A percentile compares a stretch with the other conserved stretches of the same genome.
Conservation (phyloP, 1,140 invertebrate species). For the Trichogramma pretiosum region DNA sequence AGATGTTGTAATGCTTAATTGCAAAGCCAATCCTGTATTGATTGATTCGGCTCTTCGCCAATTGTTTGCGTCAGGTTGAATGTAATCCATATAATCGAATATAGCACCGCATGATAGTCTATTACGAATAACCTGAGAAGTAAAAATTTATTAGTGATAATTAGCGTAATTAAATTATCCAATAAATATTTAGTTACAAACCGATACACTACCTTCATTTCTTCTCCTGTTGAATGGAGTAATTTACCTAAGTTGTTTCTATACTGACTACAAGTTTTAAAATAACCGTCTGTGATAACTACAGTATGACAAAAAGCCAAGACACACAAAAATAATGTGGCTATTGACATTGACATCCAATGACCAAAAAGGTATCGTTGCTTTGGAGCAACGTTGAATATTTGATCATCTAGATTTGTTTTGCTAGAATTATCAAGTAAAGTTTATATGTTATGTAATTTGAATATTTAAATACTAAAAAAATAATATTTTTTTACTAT, state of each 20-base stretch:
- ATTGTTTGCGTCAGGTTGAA: slow-evolving; percentile 52
- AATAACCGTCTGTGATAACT: slow-evolving; percentile 57
- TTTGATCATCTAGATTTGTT: slow-evolving; percentile 47
- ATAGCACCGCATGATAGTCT: slow-evolving; percentile 57
- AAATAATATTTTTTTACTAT: slow-evolving; percentile 15
- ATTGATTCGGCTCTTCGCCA: slow-evolving; percentile 51
- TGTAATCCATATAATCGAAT: slow-evolving; percentile 66
- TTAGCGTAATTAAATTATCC: not conserved
- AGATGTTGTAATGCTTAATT: slow-evolving; percentile 48
- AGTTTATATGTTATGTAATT: no score
- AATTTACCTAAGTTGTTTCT: slow-evolving; percentile 47
- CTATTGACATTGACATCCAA: slow-evolving; percentile 51
- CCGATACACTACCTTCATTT: slow-evolving; percentile 29
- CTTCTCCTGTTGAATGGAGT: slow-evolving; percentile 37
- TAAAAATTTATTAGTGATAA: slow-evolving; percentile 9
- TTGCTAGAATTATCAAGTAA: no score
- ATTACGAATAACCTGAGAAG: slow-evolving; percentile 50
- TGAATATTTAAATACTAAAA: no score
- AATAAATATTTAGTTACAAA: not conserved
- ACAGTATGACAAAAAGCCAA: slow-evolving; percentile 52
- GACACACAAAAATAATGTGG: slow-evolving; percentile 50
- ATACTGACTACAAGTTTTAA: slow-evolving; percentile 59
- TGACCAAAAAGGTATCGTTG: slow-evolving; percentile 46
- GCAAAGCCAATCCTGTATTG: slow-evolving; percentile 53
- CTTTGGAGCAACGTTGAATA: slow-evolving; percentile 49